Percentiles rank a stretch among this genome's conserved stretches.
These are phyloP conservation scores for Vireo griseus DNA, from an alignment of 2,797 vertebrate genomes.

Conservation along the genomic window DNA sequence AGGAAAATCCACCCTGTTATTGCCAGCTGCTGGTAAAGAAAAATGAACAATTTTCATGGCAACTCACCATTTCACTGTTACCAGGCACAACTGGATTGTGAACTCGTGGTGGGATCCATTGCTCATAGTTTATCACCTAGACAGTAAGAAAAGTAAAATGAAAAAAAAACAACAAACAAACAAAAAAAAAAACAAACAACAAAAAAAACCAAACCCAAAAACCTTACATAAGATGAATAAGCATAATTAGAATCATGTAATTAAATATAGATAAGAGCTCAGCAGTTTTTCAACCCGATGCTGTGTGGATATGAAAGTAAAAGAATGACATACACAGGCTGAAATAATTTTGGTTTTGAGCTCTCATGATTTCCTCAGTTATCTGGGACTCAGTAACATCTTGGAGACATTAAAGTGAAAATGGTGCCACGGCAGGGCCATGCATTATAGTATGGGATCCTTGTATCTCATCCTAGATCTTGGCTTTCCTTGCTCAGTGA, in stretches of 20 bases:
- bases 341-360: background rate
- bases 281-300: background rate
- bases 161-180: too few relatives aligned
- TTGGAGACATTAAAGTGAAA: background rate
- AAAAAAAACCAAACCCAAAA: background rate
- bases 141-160: background rate
- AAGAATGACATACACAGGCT: background rate
- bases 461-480: background rate
- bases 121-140: slow-evolving; percentile 64
- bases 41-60: background rate
- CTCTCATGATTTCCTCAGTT: background rate
- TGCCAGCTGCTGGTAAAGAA: background rate
- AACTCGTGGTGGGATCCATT: slow-evolving; percentile 59
- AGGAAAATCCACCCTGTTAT: background rate
- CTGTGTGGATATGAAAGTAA: background rate
- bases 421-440: accelerated
- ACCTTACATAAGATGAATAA: background rate
- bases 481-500: background rate
- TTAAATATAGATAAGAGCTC: background rate
- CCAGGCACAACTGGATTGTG: background rate
- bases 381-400: background rate
- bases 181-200: too few relatives aligned
- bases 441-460: background rate
- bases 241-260: background rate
- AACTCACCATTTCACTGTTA: slow-evolving; percentile 57